phyloP scores from a whole-genome alignment of 1,140 invertebrate genomes.

The Chlorops oryzae region DNA sequence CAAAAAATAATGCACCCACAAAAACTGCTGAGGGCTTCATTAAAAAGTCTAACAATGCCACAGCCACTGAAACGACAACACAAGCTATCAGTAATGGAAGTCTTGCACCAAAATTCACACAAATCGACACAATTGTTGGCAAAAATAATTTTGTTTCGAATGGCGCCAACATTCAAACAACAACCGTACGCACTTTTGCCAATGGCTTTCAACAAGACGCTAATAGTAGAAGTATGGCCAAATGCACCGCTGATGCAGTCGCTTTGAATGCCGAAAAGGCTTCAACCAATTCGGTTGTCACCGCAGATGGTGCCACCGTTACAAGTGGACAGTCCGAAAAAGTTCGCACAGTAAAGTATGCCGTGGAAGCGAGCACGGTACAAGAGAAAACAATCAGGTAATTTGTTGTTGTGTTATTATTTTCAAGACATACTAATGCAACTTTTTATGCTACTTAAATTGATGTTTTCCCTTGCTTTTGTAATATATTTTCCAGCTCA shows the following conservation, averaged over 20 bases:
- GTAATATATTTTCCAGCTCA: conserved; percentile 5
- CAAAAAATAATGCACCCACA: too few species aligned
- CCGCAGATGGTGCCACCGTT: conserved; percentile 27
- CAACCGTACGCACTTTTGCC: conserved; percentile 14
- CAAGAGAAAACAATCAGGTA: conserved; percentile 44
- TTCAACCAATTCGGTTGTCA: conserved; percentile 23
- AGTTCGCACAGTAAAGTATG: conserved; percentile 32
- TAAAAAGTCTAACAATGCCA: too few species aligned
- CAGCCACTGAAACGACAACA: neutral
- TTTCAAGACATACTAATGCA: too few species aligned
- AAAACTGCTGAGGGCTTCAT: too few species aligned
- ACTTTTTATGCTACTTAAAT: neutral
- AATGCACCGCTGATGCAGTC: conserved; percentile 28
- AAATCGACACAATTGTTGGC: neutral
- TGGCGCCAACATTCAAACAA: neutral
- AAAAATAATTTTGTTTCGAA: neutral
- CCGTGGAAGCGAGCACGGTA: conserved; percentile 39
- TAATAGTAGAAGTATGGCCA: conserved; percentile 19
- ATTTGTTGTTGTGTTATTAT: too few species aligned
- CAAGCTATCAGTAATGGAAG: too few species aligned
- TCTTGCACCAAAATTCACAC: too few species aligned
- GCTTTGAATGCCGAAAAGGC: conserved; percentile 20
- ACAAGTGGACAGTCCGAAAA: conserved; percentile 27
- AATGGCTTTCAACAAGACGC: conserved; percentile 20
- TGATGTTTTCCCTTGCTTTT: too few species aligned